Evolutionary conservation across 2,113 vertebrate species (phyloP), one percentile per base, ranked within the genome.

Genomic region (Casuarius casuarius): DNA sequence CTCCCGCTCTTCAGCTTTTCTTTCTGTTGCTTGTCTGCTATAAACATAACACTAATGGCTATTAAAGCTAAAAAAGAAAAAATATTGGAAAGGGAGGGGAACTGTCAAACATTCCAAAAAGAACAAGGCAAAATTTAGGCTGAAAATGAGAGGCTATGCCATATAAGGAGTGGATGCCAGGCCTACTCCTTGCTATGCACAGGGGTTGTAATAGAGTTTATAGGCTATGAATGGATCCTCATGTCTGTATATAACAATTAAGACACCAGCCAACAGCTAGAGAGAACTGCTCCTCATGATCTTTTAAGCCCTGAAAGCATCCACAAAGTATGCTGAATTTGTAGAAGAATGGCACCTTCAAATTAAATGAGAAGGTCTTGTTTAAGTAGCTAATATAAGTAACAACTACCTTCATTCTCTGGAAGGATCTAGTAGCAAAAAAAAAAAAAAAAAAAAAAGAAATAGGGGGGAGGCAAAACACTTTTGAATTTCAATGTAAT

Each of bases 401-500:
- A 68, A 73, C 23, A 75, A 75, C 76, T 75, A 44, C 21, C 90
- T 93, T 35, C 35, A 68, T 74, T 90, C 35, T 56, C 26, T 70
- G 70, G 54, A 91, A 82, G 5, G 71, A 10, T 38, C 56, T 67
- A 46, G 56, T n/a, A 83, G 87, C 40, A 67, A 88, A 49, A 49
- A 49, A 49, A 49, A 51, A 51, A 51, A 51, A 52, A 25, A 78
- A 82, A 89, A 54, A 2, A 18, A 65, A 73, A 89, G 49, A 67
- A 88, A 54, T 10, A 58, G 2, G 17, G 9, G 10, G 48, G 84
- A 7, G n/a, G 35, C 11, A 74, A 94, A 94, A 74, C 6, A 76
- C 20, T 81, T 84, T 31, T 89, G 70, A 65, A 94, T 93, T 90
- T 93, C 77, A 90, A 26, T 84, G 67, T 88, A 78, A 58, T 72